A percentile compares a stretch with the other conserved stretches of the same genome.
Evolutionary conservation across 2,113 vertebrate species (phyloP).

Genomic region (Condylura cristata): DNA sequence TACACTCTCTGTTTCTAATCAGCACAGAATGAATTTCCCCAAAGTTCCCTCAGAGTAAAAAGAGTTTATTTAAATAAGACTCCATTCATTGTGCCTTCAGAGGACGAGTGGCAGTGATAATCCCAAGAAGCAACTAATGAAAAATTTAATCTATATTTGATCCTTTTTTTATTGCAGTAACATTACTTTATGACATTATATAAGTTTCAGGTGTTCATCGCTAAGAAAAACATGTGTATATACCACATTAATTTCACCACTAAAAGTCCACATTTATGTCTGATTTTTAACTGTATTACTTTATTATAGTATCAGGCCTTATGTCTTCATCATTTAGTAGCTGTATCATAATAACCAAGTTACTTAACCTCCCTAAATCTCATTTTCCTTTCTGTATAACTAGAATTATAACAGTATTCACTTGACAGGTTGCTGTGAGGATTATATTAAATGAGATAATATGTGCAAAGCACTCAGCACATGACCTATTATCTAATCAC

Average conservation of each 20-base stretch:
- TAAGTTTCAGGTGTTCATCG: too few species aligned
- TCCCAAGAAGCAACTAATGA: neutral
- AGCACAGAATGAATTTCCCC: neutral
- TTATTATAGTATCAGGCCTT: neutral
- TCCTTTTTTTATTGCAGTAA: neutral
- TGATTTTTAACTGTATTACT: neutral
- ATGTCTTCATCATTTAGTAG: neutral
- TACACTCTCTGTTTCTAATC: neutral
- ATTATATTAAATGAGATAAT: conserved; percentile 12
- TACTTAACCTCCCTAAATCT: neutral
- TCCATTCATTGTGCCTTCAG: neutral
- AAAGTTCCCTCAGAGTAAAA: neutral
- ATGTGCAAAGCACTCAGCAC: neutral
- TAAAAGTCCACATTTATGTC: too few species aligned
- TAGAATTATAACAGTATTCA: neutral
- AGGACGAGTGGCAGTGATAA: neutral
- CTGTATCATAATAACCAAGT: neutral
- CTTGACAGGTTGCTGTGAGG: neutral
- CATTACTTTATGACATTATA: too few species aligned
- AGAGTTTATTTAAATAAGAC: neutral
- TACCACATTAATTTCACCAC: too few species aligned
- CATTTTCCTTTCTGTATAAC: conserved; percentile 13
- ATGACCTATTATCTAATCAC: conserved; percentile 11
- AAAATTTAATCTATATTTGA: neutral
- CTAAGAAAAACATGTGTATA: too few species aligned